These are phyloP conservation scores for Sphaeramia orbicularis DNA, from an alignment of 2,797 vertebrate genomes.

Conservation along the genomic window DNA sequence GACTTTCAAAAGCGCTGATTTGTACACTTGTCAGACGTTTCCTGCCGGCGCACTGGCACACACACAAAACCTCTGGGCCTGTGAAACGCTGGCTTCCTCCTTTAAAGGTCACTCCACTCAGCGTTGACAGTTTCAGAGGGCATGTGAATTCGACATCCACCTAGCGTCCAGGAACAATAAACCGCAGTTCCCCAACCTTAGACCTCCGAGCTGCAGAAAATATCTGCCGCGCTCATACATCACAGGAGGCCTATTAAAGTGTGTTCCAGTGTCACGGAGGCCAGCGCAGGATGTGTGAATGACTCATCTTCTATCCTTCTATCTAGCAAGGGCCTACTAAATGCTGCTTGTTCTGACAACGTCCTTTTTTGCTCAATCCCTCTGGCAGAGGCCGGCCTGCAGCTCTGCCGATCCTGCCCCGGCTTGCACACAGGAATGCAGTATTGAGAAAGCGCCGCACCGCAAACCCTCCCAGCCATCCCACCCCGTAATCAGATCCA, in stretches of 20 bases:
- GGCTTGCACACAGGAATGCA: constrained; percentile 84
- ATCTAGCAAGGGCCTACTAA: constrained; percentile 56
- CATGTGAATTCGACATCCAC: constrained; percentile 56
- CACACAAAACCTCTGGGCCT: constrained; percentile 24
- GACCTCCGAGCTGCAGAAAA: constrained; percentile 46
- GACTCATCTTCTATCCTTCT: constrained; percentile 62
- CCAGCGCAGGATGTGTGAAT: constrained; percentile 44
- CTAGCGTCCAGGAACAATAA: constrained; percentile 63
- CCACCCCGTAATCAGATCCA: constrained; percentile 85
- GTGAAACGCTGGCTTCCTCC: constrained; percentile 51
- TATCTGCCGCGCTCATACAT: constrained; percentile 30
- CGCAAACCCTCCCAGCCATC: constrained; percentile 83
- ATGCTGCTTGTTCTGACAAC: constrained; percentile 60
- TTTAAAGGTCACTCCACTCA: constrained; percentile 62
- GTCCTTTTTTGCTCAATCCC: constrained; percentile 52
- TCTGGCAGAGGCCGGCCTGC: constrained; percentile 60
- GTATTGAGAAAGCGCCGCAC: constrained; percentile 83
- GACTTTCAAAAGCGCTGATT: constrained; percentile 75
- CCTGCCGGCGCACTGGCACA: constrained; percentile 57
- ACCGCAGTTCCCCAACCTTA: constrained; percentile 32
- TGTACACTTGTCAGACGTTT: constrained; percentile 73
- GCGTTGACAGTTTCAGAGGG: constrained; percentile 63
- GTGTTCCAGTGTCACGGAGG: constrained; percentile 33
- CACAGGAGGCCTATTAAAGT: constrained; percentile 35
- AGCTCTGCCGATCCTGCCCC: constrained; percentile 70